Evolutionary conservation across 2,113 vertebrate species (phyloP), one percentile per base, ranked within the genome.

Genomic region (Rhinolophus sinicus): DNA sequence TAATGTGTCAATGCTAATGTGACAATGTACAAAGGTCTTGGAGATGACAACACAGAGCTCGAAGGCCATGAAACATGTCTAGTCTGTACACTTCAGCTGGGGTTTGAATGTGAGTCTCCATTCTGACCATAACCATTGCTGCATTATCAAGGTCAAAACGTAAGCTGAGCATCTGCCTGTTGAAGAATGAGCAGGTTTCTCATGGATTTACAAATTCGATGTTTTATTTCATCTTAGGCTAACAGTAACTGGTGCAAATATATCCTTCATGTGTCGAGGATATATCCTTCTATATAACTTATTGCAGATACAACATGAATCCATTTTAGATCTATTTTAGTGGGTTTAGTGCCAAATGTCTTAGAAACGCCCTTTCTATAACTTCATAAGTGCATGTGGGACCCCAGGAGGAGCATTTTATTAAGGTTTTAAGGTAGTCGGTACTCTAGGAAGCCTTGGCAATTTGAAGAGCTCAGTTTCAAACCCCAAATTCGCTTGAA

Each of bases 251-350:
- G 18, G 50, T 88, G 5, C 47, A 78, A 88, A 76, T 56, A 88
- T 16, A 60, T 7, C 6, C 16, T 94, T 82, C 30, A 30, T 70
- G 76, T 72, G 67, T 67, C 4, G 5, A 82, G 8, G 40, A 44
- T 44, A 44, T 44, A 44, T 44, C 40, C 30, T 75, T 90, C 18
- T 65, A 4, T 60, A 22, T 80, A 90, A 54, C 9, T 6, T 16
- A 67, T 35, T 96, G 16, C 18, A 93, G 93, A 82, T 86, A 73
- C 69, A 90, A 58, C 38, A 82, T 26, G 70, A 70, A 56, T 67
- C 16, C 35, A 81, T 70, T 62, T 86, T 60, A 82, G 58, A 81
- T 24, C 10, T 81, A 24, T 84, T 35, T 12, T 56, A n/a, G 9
- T 69, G 72, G 16, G 9, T 77, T 95, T 88, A 52, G 88, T 80